Percentiles rank a stretch among this genome's conserved stretches.
Evolutionary conservation across 2,797 vertebrate genomes (phyloP).

Genomic region (Meda fulgida): DNA sequence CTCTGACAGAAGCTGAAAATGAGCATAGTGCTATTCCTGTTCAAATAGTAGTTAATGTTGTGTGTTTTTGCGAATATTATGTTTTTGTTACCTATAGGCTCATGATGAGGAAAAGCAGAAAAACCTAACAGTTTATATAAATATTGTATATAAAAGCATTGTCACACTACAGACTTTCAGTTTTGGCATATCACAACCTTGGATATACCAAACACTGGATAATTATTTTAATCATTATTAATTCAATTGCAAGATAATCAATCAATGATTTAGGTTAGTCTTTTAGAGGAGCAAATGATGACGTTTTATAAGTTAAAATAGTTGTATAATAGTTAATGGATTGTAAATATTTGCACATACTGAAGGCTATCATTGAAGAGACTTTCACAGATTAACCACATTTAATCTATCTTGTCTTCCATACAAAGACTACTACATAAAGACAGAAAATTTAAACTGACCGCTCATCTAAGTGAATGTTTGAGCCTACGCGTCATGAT

Average conservation of each 20-base stretch:
- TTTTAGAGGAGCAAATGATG: not conserved
- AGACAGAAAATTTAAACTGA: not conserved
- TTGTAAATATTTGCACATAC: not conserved
- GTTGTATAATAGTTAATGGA: constrained; percentile 4
- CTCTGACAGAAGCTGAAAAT: not conserved
- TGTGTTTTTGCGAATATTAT: no score
- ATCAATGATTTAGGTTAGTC: not conserved
- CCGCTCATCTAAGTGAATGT: not conserved
- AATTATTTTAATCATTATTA: not conserved
- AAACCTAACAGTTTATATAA: not conserved
- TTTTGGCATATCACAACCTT: not conserved
- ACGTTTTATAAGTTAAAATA: not conserved
- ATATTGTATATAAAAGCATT: not conserved
- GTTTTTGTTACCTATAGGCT: not conserved
- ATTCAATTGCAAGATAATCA: not conserved
- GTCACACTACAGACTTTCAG: not conserved
- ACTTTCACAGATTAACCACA: not conserved
- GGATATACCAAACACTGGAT: not conserved
- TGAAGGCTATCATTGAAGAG: not conserved
- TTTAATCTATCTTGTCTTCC: not conserved
- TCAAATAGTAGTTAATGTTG: not conserved
- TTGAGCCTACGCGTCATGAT: not conserved
- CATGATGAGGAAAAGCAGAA: not conserved
- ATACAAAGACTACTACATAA: not conserved
- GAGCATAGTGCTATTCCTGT: not conserved